A percentile compares a stretch with the other conserved stretches of the same genome.
phyloP scores from a whole-genome alignment of 2,888 invertebrate genomes.

The Pyrocoelia pectoralis region DNA sequence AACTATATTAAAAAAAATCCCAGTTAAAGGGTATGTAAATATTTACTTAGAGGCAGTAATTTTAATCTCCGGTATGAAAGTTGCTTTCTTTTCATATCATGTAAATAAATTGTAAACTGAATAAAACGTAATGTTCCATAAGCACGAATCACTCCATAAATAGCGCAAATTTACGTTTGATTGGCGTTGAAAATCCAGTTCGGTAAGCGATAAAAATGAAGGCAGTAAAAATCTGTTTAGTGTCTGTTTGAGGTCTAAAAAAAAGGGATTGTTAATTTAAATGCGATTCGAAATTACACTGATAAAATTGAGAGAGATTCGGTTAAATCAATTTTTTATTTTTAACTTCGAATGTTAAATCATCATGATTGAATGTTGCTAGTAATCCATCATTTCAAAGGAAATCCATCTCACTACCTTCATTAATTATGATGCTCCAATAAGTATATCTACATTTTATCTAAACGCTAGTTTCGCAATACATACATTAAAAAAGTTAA shows the following conservation, averaged over 20 bases:
- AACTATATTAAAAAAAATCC: too few relatives aligned
- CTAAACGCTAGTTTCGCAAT: too few relatives aligned
- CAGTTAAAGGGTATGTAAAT: too few relatives aligned
- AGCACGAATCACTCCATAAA: constrained; percentile 8
- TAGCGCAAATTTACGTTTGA: neutral
- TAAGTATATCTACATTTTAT: too few relatives aligned
- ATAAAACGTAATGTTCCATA: neutral
- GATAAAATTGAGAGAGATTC: constrained; percentile 17
- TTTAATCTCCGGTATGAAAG: too few relatives aligned
- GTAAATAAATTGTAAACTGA: neutral
- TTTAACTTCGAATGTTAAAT: neutral
- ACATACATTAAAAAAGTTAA: too few relatives aligned
- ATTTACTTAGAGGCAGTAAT: too few relatives aligned
- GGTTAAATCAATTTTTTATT: constrained; percentile 17
- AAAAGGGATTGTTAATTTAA: constrained; percentile 20
- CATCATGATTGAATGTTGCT: too few relatives aligned
- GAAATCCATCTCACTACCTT: too few relatives aligned
- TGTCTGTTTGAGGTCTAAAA: constrained; percentile 17
- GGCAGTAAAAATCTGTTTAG: constrained; percentile 20
- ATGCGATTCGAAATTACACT: constrained; percentile 18
- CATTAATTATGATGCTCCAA: too few relatives aligned
- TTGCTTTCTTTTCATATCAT: too few relatives aligned
- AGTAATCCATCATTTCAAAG: too few relatives aligned
- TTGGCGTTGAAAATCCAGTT: neutral
- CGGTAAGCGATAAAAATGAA: neutral